Conservation (phyloP, 35 echinoderm and acorn worm species). For the Heliocidaris tuberculata region DNA sequence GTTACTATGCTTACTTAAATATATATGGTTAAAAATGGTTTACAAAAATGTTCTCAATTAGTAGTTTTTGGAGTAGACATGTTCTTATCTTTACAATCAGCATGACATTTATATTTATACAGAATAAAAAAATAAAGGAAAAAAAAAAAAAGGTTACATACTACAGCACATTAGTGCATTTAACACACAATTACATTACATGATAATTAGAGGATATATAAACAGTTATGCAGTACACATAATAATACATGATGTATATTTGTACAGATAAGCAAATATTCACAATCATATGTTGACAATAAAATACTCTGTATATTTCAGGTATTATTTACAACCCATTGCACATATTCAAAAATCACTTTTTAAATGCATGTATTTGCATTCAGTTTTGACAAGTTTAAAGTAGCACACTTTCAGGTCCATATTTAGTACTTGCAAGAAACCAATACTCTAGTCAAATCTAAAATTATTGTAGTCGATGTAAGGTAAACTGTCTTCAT, state of each 20-base stretch:
- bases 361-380: neutral
- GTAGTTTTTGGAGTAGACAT: neutral
- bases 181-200: neutral
- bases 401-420: neutral
- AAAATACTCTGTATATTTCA: neutral
- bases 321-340: conserved; percentile 5
- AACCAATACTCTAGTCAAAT: neutral
- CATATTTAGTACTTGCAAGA: neutral
- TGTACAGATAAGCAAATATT: neutral
- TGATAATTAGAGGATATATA: neutral
- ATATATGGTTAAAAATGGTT: neutral
- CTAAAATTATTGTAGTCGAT: neutral
- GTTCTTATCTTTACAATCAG: too few relatives aligned
- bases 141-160: neutral
- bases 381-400: neutral
- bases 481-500: neutral
- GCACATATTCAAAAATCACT: neutral
- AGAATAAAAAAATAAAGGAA: neutral
- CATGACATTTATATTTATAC: neutral
- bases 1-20: neutral
- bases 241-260: neutral
- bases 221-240: neutral
- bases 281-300: neutral
- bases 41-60: neutral
- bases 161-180: neutral